Percentiles rank a stretch among this genome's conserved stretches.
phyloP scores from a whole-genome alignment of 2,113 vertebrate genomes.

The Leuciscus idus region DNA sequence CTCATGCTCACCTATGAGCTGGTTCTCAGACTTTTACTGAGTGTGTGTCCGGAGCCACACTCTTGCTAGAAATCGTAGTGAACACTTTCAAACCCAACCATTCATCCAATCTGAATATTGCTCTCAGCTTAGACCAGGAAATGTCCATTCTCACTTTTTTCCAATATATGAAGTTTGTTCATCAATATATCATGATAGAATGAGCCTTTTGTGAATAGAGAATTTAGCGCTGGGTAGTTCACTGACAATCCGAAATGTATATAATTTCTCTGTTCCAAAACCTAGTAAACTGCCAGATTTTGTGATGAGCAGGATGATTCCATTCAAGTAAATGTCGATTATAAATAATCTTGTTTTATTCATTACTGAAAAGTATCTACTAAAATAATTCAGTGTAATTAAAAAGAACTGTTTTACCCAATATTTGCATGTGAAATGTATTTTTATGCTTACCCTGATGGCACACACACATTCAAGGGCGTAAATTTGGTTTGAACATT shows the following conservation, averaged over 20 bases:
- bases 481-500: too few relatives aligned
- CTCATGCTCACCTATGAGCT: conserved; percentile 69
- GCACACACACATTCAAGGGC: background rate
- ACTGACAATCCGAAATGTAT: background rate
- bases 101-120: background rate
- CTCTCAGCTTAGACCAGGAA: background rate
- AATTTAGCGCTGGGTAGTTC: background rate
- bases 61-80: conserved; percentile 39
- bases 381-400: background rate
- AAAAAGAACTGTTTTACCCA: background rate
- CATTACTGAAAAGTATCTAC: background rate
- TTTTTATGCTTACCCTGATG: background rate
- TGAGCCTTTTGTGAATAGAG: conserved; percentile 6
- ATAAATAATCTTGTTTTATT: background rate
- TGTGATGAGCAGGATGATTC: background rate
- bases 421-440: background rate
- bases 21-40: conserved; percentile 79
- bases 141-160: background rate
- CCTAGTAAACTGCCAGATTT: background rate
- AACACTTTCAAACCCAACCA: background rate
- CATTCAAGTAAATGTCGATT: background rate
- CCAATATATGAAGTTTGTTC: background rate
- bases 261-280: background rate
- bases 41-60: conserved; percentile 52
- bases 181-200: background rate